phyloP scores from a whole-genome alignment of 2,797 vertebrate genomes.

The Lerista edwardsae region DNA sequence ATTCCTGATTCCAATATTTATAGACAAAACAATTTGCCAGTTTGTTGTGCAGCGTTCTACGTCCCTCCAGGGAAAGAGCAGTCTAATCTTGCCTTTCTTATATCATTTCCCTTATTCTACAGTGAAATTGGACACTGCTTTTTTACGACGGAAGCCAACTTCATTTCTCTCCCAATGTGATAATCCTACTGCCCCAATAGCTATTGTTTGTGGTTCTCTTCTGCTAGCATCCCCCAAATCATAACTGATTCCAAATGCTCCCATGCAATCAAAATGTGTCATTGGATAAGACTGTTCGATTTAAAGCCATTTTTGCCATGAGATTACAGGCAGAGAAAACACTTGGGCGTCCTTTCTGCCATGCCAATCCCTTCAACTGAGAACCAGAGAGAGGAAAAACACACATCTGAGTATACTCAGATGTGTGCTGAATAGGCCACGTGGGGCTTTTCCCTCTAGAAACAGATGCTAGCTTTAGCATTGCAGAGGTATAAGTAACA shows the following conservation, averaged over 20 bases:
- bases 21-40: background rate
- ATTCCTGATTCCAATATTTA: background rate
- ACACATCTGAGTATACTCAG: background rate
- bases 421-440: background rate
- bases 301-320: slow-evolving; percentile 37
- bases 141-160: background rate
- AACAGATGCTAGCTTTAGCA: background rate
- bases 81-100: background rate
- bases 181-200: background rate
- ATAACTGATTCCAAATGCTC: background rate
- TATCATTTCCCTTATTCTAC: background rate
- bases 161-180: slow-evolving; percentile 19
- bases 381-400: background rate
- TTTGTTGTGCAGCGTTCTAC: background rate
- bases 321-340: slow-evolving; percentile 27
- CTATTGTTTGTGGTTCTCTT: background rate
- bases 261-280: slow-evolving; percentile 17
- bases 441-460: fast-evolving
- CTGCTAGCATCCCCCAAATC: background rate
- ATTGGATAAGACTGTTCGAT: background rate
- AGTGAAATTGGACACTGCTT: too few relatives aligned
- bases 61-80: background rate
- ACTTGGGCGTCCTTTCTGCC: background rate
- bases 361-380: slow-evolving; percentile 9
- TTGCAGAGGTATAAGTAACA: background rate